These are phyloP conservation scores for Cenopis cana DNA, from an alignment of 2,888 invertebrate genomes.

Conservation along the genomic window DNA sequence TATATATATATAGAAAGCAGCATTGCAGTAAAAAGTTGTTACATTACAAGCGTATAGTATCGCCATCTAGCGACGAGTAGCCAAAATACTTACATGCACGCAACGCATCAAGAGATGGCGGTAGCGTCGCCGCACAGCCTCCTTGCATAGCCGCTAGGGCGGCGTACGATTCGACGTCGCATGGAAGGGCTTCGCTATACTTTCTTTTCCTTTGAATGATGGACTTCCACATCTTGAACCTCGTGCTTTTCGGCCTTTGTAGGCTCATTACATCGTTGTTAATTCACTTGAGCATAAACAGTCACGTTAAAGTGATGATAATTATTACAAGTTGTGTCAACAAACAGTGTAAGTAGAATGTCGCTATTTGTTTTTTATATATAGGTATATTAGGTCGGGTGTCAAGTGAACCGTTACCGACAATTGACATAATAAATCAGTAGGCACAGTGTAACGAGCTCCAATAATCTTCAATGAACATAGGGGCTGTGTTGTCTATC, in stretches of 20 bases:
- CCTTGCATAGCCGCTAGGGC: constrained; percentile 79
- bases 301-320: constrained; percentile 8
- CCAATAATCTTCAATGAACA: constrained; percentile 69
- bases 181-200: constrained; percentile 74
- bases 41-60: constrained; percentile 1
- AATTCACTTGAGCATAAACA: constrained; percentile 49
- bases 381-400: constrained; percentile 17
- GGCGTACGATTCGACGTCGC: constrained; percentile 77
- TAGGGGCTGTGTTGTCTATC: constrained; percentile 67
- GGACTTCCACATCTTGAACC: constrained; percentile 81
- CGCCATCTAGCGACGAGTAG: constrained; percentile 74
- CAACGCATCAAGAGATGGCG: constrained; percentile 81
- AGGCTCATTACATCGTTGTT: constrained; percentile 73
- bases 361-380: constrained; percentile 1
- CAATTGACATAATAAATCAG: constrained; percentile 73
- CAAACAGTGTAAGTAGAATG: neutral
- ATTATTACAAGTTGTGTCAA: constrained; percentile 32
- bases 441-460: constrained; percentile 61
- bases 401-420: constrained; percentile 56
- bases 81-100: constrained; percentile 79
- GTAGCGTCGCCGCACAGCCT: constrained; percentile 78
- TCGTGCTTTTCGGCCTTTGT: constrained; percentile 71
- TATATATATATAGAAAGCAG: too few relatives aligned
- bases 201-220: constrained; percentile 78
- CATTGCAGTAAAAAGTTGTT: neutral